phyloP scores from a whole-genome alignment of 2,113 vertebrate genomes.

The Thunnus thynnus region DNA sequence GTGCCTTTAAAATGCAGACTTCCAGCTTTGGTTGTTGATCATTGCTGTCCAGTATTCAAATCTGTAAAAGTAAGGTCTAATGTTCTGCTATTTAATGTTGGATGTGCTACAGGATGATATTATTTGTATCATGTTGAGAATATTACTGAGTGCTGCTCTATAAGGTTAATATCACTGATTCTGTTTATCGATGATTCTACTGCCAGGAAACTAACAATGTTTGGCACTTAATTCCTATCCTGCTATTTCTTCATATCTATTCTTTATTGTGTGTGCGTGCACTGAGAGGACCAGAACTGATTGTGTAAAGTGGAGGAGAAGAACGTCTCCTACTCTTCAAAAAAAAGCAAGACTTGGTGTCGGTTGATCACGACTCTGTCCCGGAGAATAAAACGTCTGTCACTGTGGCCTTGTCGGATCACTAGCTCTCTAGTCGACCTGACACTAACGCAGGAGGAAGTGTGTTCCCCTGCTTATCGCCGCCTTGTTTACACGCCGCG shows the following conservation, averaged over 20 bases:
- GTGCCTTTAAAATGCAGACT: background rate
- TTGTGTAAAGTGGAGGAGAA: constrained; percentile 49
- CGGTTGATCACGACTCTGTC: constrained; percentile 55
- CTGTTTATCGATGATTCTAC: constrained; percentile 30
- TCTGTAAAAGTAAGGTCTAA: background rate
- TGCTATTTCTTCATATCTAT: constrained; percentile 43
- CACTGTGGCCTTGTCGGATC: constrained; percentile 61
- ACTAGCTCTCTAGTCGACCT: constrained; percentile 59
- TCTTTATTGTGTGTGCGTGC: background rate
- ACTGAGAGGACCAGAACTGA: constrained; percentile 33
- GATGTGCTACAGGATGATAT: background rate
- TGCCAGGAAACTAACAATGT: constrained; percentile 36
- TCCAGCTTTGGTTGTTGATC: constrained; percentile 5
- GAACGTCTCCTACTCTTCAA: constrained; percentile 44
- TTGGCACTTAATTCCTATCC: constrained; percentile 37
- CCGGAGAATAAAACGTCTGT: constrained; percentile 66
- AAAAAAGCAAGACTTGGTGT: constrained; percentile 22
- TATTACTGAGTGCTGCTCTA: background rate
- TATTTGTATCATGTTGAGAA: background rate
- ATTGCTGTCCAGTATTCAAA: constrained; percentile 1
- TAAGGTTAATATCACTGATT: constrained; percentile 22
- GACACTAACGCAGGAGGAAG: constrained; percentile 74
- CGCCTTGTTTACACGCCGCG: constrained; percentile 74
- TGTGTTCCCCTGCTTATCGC: constrained; percentile 71
- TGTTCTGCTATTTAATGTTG: background rate